Percentiles rank a stretch among this genome's conserved stretches.
Evolutionary conservation across 2,888 invertebrate species (phyloP).

Genomic region (Molorchus minor): DNA sequence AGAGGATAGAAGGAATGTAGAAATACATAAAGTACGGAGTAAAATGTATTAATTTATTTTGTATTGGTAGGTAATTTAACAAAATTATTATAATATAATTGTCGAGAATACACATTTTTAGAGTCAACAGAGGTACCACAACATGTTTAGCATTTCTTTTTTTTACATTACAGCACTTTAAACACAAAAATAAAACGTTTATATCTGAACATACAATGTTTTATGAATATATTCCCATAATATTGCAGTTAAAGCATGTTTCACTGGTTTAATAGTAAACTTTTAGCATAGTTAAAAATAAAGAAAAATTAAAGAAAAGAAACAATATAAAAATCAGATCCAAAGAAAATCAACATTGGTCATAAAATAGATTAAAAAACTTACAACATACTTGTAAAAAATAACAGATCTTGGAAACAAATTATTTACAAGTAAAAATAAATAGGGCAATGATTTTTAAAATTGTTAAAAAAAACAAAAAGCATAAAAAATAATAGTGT

Average conservation of each 20-base stretch:
- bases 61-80: slow-evolving; percentile 23
- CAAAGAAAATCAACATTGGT: slow-evolving; percentile 12
- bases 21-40: no score
- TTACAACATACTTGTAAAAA: slow-evolving; percentile 11
- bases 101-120: slow-evolving; percentile 18
- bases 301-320: no score
- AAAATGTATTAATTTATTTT: slow-evolving; percentile 27
- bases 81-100: slow-evolving; percentile 21
- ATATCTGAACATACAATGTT: slow-evolving; percentile 20
- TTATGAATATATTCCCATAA: slow-evolving; percentile 13
- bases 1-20: no score
- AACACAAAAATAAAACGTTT: slow-evolving; percentile 37
- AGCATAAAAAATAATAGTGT: slow-evolving; percentile 39
- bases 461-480: slow-evolving; percentile 27
- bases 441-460: slow-evolving; percentile 26
- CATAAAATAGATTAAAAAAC: slow-evolving; percentile 15
- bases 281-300: slow-evolving; percentile 15
- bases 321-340: slow-evolving; percentile 15
- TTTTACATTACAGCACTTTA: slow-evolving; percentile 42
- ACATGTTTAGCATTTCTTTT: slow-evolving; percentile 17
- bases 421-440: slow-evolving; percentile 37
- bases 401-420: slow-evolving; percentile 25
- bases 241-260: slow-evolving; percentile 16
- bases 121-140: slow-evolving; percentile 15
- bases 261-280: slow-evolving; percentile 10